These are phyloP conservation scores for Phymastichus coffea DNA, from an alignment of 1,140 invertebrate genomes.

Conservation along the genomic window DNA sequence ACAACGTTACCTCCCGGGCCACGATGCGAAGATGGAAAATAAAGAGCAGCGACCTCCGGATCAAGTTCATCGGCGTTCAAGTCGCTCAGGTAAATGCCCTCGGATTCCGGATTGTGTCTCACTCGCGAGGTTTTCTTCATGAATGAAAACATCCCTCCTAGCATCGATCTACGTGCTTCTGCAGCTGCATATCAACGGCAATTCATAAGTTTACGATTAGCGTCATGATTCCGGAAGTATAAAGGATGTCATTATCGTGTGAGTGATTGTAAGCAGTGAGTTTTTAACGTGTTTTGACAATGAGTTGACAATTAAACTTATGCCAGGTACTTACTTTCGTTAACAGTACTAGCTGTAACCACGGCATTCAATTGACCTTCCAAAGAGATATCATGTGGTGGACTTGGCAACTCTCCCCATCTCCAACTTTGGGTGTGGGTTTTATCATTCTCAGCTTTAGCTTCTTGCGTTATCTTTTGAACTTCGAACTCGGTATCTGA, in stretches of 20 bases:
- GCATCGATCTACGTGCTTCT: slow-evolving; percentile 72
- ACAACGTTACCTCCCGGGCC: slow-evolving; percentile 33
- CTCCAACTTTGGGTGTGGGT: slow-evolving; percentile 78
- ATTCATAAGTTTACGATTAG: slow-evolving; percentile 34
- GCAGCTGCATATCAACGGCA: slow-evolving; percentile 43
- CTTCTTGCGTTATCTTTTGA: slow-evolving; percentile 61
- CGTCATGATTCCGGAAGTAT: neutral
- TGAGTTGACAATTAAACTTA: neutral
- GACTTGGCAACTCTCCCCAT: slow-evolving; percentile 92
- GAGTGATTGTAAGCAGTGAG: slow-evolving; percentile 23
- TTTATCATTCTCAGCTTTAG: slow-evolving; percentile 56
- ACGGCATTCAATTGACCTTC: slow-evolving; percentile 37
- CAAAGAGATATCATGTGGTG: slow-evolving; percentile 41
- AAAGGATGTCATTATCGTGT: neutral
- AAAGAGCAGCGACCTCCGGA: slow-evolving; percentile 85
- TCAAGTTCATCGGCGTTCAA: slow-evolving; percentile 85
- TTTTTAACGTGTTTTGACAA: neutral
- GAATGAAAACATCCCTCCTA: slow-evolving; percentile 89
- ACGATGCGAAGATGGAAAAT: slow-evolving; percentile 70
- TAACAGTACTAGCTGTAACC: slow-evolving; percentile 33
- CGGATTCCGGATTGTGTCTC: slow-evolving; percentile 68
- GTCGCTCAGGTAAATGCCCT: slow-evolving; percentile 93
- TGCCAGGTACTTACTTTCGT: slow-evolving; percentile 43
- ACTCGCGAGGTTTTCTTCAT: slow-evolving; percentile 78
- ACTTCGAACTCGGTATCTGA: slow-evolving; percentile 94